These are phyloP conservation scores for Brachypalpus laphriformis DNA, from an alignment of 2,888 invertebrate species.

Conservation along the genomic window DNA sequence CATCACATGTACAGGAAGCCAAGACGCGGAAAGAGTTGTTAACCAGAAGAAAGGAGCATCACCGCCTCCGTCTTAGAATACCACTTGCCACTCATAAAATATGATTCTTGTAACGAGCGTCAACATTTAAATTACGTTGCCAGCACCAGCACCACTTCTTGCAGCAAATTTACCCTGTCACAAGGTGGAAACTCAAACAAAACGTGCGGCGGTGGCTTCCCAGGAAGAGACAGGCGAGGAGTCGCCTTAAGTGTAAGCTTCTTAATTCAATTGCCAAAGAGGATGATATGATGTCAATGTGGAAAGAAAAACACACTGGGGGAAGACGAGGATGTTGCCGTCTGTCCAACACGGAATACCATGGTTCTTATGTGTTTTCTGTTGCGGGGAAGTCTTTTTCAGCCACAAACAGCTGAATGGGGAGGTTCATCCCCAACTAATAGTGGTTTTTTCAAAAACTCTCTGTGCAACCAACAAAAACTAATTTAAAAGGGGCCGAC, in stretches of 20 bases:
- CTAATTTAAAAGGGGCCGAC: constrained; percentile 47
- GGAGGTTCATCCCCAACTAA: constrained; percentile 26
- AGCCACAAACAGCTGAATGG: constrained; percentile 29
- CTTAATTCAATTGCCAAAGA: constrained; percentile 72
- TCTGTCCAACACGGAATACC: constrained; percentile 35
- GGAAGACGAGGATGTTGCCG: background rate
- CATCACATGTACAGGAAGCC: constrained; percentile 31
- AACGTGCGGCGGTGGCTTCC: too few species aligned
- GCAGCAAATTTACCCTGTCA: constrained; percentile 64
- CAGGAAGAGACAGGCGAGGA: constrained; percentile 22
- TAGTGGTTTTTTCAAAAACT: constrained; percentile 21
- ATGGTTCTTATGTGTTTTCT: background rate
- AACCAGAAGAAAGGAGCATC: constrained; percentile 35
- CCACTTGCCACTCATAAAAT: constrained; percentile 38
- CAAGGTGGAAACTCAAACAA: constrained; percentile 70
- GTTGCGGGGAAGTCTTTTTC: constrained; percentile 41
- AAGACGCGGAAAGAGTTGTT: constrained; percentile 24
- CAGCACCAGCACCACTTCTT: background rate
- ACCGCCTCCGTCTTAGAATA: constrained; percentile 34
- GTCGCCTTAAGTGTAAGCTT: constrained; percentile 70
- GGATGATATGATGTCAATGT: constrained; percentile 28
- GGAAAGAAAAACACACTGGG: constrained; percentile 20
- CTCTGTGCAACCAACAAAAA: constrained; percentile 54
- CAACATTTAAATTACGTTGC: constrained; percentile 58
- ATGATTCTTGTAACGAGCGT: constrained; percentile 45